Conservation (phyloP, 2,797 vertebrate genomes). For the Brotogeris chrysoptera region DNA sequence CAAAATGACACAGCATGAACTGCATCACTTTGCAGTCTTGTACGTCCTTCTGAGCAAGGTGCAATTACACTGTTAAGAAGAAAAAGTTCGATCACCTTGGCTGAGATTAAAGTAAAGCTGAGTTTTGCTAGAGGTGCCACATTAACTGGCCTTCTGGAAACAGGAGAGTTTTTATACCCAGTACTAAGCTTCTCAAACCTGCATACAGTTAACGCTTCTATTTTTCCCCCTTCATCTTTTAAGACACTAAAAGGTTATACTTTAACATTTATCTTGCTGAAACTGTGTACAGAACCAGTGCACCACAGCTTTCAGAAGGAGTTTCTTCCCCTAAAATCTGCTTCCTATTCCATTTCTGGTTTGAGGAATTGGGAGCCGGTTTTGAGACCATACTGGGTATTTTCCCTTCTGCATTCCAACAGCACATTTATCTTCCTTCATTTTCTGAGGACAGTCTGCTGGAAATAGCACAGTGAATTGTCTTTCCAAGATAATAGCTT, state of each 20-base stretch:
- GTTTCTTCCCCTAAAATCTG: not conserved
- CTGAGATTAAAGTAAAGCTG: not conserved
- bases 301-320: not conserved
- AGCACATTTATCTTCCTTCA: not conserved
- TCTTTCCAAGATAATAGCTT: not conserved
- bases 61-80: not conserved
- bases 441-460: not conserved
- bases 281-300: not conserved
- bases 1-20: constrained; percentile 56
- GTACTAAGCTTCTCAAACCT: not conserved
- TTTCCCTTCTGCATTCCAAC: not conserved
- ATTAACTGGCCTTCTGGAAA: not conserved
- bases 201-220: not conserved
- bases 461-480: not conserved
- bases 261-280: not conserved
- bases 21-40: constrained; percentile 42
- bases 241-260: not conserved
- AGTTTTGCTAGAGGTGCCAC: not conserved
- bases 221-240: not conserved
- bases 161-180: not conserved
- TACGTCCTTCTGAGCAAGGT: constrained; percentile 29
- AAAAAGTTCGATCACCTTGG: constrained; percentile 9
- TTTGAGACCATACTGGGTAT: not conserved
- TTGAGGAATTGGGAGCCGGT: not conserved
- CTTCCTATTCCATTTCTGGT: not conserved